A percentile compares a stretch with the other conserved stretches of the same genome.
These are phyloP conservation scores for Actenoides lindsayi DNA, from an alignment of 2,113 vertebrate genomes.

Conservation along the genomic window DNA sequence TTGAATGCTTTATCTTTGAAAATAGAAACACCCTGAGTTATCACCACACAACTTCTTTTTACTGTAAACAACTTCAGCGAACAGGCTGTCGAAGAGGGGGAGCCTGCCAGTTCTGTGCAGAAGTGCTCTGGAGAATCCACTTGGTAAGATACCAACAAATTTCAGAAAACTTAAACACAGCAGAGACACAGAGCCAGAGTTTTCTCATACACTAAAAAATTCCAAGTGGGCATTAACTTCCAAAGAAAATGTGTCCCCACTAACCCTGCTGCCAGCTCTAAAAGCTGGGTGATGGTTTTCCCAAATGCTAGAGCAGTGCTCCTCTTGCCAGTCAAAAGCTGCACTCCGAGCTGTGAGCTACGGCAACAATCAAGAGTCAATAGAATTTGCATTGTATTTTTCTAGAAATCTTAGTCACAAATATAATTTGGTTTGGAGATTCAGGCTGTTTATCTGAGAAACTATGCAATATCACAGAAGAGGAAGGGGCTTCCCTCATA, in stretches of 20 bases:
- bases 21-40: not conserved
- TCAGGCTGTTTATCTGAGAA: not conserved
- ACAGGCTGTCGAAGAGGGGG: not conserved
- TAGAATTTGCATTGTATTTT: not conserved
- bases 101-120: not conserved
- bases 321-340: not conserved
- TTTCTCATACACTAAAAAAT: not conserved
- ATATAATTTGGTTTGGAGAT: not conserved
- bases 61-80: constrained; percentile 7
- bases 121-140: not conserved
- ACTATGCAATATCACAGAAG: not conserved
- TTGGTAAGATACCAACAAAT: not conserved
- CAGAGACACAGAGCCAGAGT: not conserved
- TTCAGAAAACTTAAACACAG: not conserved
- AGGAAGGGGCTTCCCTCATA: not conserved
- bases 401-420: not conserved
- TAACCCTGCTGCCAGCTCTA: not conserved
- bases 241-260: not conserved
- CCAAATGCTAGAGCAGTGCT: not conserved
- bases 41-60: not conserved
- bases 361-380: not conserved
- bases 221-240: not conserved
- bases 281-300: not conserved
- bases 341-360: not conserved
- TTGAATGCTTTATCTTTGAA: not conserved